Percentiles rank a stretch among this genome's conserved stretches.
These are phyloP conservation scores for Nestor notabilis DNA, from an alignment of 2,113 vertebrate species.

Conservation along the genomic window DNA sequence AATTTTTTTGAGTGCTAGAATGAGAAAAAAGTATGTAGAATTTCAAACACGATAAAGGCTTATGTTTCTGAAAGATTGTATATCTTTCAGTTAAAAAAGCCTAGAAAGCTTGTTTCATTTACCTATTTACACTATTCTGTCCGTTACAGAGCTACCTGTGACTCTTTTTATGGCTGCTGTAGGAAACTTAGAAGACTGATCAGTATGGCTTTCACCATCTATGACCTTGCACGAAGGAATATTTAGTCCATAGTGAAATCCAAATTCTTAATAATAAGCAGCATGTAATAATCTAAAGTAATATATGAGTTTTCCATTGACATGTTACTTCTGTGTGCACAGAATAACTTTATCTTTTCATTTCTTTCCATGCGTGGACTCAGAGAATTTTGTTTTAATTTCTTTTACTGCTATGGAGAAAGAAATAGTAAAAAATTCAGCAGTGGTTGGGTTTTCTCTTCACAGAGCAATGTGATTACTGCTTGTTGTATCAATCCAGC, in stretches of 20 bases:
- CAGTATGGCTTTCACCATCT: not conserved
- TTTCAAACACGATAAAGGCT: not conserved
- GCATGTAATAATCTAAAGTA: not conserved
- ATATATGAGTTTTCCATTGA: not conserved
- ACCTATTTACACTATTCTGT: not conserved
- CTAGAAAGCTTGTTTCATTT: not conserved
- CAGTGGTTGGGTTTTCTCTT: not conserved
- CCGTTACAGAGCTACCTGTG: not conserved
- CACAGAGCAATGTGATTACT: not conserved
- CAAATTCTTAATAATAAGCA: not conserved
- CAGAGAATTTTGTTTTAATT: not conserved
- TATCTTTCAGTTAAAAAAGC: not conserved
- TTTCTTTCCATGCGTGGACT: not conserved
- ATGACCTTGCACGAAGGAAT: not conserved
- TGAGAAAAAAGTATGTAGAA: not conserved
- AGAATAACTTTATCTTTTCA: not conserved
- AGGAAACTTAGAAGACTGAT: not conserved
- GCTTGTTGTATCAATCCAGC: not conserved
- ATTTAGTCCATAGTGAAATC: not conserved
- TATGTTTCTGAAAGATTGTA: not conserved
- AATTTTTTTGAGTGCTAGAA: not conserved
- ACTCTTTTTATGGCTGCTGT: not conserved
- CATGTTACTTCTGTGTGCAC: not conserved
- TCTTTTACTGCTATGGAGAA: not conserved
- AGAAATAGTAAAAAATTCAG: not conserved